Percentiles rank a stretch among this genome's conserved stretches.
phyloP scores from a whole-genome alignment of 1,140 invertebrate species.

The Prorops nasuta region DNA sequence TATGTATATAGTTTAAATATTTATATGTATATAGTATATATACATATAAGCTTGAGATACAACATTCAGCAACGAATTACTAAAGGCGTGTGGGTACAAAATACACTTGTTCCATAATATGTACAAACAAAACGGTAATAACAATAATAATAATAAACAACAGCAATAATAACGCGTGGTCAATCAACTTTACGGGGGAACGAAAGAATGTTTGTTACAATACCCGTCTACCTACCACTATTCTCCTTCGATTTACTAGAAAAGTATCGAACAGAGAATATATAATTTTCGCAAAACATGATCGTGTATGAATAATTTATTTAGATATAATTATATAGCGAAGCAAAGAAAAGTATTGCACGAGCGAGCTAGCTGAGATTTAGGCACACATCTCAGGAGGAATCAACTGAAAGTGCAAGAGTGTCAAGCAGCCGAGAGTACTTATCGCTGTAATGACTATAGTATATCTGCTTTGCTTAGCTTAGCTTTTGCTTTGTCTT shows the following conservation, averaged over 20 bases:
- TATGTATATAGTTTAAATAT: background rate
- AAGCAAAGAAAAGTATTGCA: no score
- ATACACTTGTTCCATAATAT: background rate
- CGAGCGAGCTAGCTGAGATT: no score
- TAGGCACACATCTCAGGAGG: no score
- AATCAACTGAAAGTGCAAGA: no score
- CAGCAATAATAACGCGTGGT: slow-evolving; percentile 33
- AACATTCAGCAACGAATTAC: slow-evolving; percentile 38
- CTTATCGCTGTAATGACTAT: no score
- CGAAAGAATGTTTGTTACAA: slow-evolving; percentile 46
- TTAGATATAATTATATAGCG: no score
- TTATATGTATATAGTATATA: slow-evolving; percentile 19
- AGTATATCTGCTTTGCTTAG: no score
- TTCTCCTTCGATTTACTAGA: slow-evolving; percentile 56
- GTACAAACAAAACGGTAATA: background rate
- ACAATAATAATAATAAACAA: no score
- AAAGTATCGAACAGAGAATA: slow-evolving; percentile 52
- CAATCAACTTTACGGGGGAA: slow-evolving; percentile 52
- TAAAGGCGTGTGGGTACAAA: slow-evolving; percentile 17
- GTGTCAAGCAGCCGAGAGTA: no score
- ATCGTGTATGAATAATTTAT: slow-evolving; percentile 15
- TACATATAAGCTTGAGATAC: slow-evolving; percentile 36
- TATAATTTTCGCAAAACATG: slow-evolving; percentile 45
- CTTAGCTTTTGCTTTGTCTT: no score
- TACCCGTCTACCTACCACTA: slow-evolving; percentile 55